Percentiles rank a stretch among this genome's conserved stretches.
These are phyloP conservation scores for Acanthopagrus latus DNA, from an alignment of 2,797 vertebrate species.

Conservation along the genomic window DNA sequence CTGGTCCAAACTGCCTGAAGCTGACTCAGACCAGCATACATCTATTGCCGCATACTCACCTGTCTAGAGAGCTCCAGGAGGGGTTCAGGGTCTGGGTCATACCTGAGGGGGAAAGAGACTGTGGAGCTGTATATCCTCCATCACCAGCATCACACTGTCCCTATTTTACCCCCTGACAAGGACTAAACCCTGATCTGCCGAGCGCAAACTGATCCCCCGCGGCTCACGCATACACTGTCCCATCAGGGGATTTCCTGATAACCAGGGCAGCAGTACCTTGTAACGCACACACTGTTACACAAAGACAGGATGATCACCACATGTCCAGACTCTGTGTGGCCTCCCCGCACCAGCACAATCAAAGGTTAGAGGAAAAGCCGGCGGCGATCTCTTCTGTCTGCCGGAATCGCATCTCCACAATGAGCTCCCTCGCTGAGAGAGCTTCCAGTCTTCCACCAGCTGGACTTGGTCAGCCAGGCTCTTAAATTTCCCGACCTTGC, in stretches of 20 bases:
- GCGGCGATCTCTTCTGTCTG: conserved; percentile 14
- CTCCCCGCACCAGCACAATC: conserved; percentile 38
- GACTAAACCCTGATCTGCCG: conserved; percentile 38
- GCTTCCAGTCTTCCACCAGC: conserved; percentile 44
- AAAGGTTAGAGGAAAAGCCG: conserved; percentile 45
- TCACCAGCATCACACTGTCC: conserved; percentile 44
- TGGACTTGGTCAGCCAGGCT: conserved; percentile 46
- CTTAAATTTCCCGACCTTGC: conserved; percentile 47
- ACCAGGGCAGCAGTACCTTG: conserved; percentile 58
- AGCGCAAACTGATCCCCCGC: conserved; percentile 48
- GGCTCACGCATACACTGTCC: conserved; percentile 43
- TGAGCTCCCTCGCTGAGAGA: conserved; percentile 23
- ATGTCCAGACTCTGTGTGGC: conserved; percentile 38
- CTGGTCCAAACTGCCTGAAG: background rate
- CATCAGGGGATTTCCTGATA: conserved; percentile 63
- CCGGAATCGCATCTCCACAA: background rate
- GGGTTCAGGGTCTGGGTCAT: conserved; percentile 70
- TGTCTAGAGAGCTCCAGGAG: conserved; percentile 68
- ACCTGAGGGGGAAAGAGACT: conserved; percentile 38
- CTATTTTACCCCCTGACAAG: conserved; percentile 21
- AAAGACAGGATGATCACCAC: conserved; percentile 49
- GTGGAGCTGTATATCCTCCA: conserved; percentile 39
- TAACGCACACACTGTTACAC: conserved; percentile 31
- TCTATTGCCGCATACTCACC: conserved; percentile 62
- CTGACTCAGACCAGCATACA: background rate